phyloP scores from a whole-genome alignment of 1,140 invertebrate species.

The Bombus huntii region DNA sequence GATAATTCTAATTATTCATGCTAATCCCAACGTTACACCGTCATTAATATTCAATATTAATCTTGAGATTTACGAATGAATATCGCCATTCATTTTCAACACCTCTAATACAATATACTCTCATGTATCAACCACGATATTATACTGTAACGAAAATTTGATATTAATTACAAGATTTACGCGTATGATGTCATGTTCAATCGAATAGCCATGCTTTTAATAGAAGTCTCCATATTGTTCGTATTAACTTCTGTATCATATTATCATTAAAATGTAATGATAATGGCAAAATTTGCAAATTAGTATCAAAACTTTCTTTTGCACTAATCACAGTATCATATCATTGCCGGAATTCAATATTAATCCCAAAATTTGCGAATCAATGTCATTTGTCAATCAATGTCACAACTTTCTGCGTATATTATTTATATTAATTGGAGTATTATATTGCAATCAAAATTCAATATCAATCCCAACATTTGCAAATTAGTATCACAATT shows the following conservation, averaged over 20 bases:
- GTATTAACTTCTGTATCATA: background rate
- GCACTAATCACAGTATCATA: background rate
- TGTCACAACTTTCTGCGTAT: background rate
- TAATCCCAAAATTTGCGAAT: background rate
- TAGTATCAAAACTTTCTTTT: background rate
- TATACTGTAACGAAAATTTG: background rate
- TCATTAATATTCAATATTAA: background rate
- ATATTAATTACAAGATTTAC: background rate
- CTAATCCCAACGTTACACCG: background rate
- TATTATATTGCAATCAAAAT: no score
- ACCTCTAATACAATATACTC: no score
- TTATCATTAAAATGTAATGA: background rate
- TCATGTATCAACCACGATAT: background rate
- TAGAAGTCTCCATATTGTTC: background rate
- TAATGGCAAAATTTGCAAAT: background rate
- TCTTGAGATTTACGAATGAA: background rate
- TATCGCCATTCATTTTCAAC: background rate
- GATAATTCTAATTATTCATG: background rate
- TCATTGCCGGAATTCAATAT: background rate
- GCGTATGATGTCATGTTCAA: background rate
- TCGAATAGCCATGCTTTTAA: background rate
- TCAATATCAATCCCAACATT: no score
- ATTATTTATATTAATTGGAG: no score
- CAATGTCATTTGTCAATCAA: background rate
- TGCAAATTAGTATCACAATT: no score